Percentiles rank a stretch among this genome's conserved stretches.
phyloP scores from a whole-genome alignment of 2,797 vertebrate species.

The Phrynocephalus vlangalii region DNA sequence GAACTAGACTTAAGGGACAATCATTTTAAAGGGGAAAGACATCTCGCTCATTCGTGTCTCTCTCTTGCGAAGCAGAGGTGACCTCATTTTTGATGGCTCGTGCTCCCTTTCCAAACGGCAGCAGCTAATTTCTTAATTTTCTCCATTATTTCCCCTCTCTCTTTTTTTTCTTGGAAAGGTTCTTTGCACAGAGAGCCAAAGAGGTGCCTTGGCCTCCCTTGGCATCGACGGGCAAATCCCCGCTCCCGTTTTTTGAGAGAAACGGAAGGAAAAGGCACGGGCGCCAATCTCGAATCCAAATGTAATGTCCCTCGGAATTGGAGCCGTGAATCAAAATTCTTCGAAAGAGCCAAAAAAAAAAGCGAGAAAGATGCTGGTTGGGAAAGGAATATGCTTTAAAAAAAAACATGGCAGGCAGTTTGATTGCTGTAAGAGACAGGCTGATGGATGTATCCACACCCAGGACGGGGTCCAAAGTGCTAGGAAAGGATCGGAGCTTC shows the following conservation, averaged over 20 bases:
- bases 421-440: no score
- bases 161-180: not conserved
- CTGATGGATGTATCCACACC: no score
- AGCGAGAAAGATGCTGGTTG: not conserved
- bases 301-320: conserved; percentile 22
- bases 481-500: not conserved
- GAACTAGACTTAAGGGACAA: no score
- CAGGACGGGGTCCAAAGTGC: not conserved
- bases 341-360: conserved; percentile 29
- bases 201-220: not conserved
- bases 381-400: not conserved
- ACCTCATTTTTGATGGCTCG: not conserved
- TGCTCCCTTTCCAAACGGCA: not conserved
- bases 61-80: not conserved
- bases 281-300: not conserved
- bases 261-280: not conserved
- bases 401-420: rapidly evolving
- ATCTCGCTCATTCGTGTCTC: not conserved
- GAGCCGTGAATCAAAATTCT: not conserved
- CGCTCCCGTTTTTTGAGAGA: not conserved
- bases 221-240: not conserved
- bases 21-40: not conserved
- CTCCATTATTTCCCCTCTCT: not conserved
- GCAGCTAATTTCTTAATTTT: not conserved
- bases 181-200: not conserved